Evolutionary conservation across 2,113 vertebrate species (phyloP), one percentile per base, ranked within the genome.

Genomic region (Sardina pilchardus): DNA sequence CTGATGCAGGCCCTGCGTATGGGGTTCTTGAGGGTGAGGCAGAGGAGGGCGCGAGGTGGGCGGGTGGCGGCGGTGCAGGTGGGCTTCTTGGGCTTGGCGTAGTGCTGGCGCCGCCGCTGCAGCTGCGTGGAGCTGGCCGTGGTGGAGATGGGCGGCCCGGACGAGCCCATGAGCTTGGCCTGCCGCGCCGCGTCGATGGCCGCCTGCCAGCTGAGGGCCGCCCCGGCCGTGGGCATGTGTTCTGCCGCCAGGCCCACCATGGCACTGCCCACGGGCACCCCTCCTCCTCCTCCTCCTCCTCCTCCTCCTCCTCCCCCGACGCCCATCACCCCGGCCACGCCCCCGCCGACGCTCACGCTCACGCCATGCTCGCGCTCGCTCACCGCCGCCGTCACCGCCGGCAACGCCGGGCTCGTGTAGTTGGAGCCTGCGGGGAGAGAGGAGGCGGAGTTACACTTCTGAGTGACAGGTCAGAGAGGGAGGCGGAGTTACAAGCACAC

Each of bases 21-120:
- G 93, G 98, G 98, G 89, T 99, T 99, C 94, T 98, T 99, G 88
- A 99, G 96, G 4, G 97, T 99, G 90, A 99, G 95, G 92, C 98
- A 99, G 91, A 99, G 97, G 87, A 99, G 95, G 42, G 98, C 98
- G 0, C 98, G 95, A 0, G 98, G 98, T 0, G 98, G 98, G 9
- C 98, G 96, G 0, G 97, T 99, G 90, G 98, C 96, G 0, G 97
- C 95, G 1, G 97, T 96, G 82, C 92, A 96, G 9, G 97, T 96
- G 93, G 96, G 98, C 88, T 99, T 99, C 94, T 99, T 99, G 95
- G 98, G 98, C 89, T 99, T 99, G 63, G 96, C 96, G 0, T 99
- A 98, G 93, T 97, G 97, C 90, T 98, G 98, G 87, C 98, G 93
- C 86, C 98, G 99, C 63, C 97, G 95, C 94, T 98, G 99, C 63